Evolutionary conservation across 2,113 vertebrate species (phyloP), one percentile per base, ranked within the genome.

Genomic region (Psophia crepitans): DNA sequence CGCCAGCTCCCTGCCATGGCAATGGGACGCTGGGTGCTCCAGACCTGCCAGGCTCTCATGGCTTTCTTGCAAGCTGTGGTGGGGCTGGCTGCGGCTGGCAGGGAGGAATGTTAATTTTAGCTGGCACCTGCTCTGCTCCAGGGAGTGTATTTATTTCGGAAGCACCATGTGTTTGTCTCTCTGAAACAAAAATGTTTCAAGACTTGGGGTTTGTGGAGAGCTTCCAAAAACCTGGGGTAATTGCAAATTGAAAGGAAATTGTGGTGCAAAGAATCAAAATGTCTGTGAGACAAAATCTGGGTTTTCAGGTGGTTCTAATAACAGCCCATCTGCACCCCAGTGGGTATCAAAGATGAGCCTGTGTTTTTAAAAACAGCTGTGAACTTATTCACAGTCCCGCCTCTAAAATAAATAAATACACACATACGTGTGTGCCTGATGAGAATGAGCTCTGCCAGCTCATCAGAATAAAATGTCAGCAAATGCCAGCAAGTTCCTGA

Each of bases 401-500:
- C 73, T 96, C 78, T 85, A 91, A 87, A 90, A 90, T 54, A 92
- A 94, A 87, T 54, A 94, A 68, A 77, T 44, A 26, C 41, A 39
- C 73, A 24, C 27, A 43, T 88, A 60, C 3, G 6, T 17, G 14
- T 63, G 26, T 63, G 58, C 46, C 60, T 90, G 89, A 84, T 77
- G 64, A 88, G 82, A 75, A 71, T 8, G 75, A 96, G 82, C 41
- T 57, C 82, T 89, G 81, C 90, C 54, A 90, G 68, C 75, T 96
- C 92, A 90, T 85, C 92, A 92, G 88, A 88, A 93, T 39, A 71
- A 96, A 90, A 94, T 93, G 90, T 84, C 92, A 95, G 63, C 88
- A 96, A 95, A 97, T 94, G 79, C 85, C 92, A 95, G 82, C 79
- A 90, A 86, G 73, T 92, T 88, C 71, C 90, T 96, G 85, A 89